Conservation (phyloP, 1,140 invertebrate genomes). For the Physella acuta region DNA sequence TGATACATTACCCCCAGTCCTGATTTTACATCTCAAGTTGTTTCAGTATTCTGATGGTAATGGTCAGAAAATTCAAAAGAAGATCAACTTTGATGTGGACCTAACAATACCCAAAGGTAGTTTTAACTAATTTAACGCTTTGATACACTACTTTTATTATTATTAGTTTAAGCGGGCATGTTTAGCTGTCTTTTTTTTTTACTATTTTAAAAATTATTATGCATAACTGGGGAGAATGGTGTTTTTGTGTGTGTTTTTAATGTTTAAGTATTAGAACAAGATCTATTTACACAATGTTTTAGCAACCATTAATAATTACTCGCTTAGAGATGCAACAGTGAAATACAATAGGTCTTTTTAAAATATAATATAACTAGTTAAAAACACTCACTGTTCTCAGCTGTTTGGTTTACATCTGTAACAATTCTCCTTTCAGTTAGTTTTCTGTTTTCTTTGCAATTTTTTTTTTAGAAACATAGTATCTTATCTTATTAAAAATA, state of each 20-base stretch:
- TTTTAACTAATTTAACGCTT: background rate
- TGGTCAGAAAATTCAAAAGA: constrained; percentile 27
- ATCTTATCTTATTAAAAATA: background rate
- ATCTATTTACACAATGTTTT: too few relatives aligned
- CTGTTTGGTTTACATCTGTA: too few relatives aligned
- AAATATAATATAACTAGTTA: too few relatives aligned
- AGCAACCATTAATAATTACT: too few relatives aligned
- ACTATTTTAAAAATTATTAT: too few relatives aligned
- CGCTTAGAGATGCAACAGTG: too few relatives aligned
- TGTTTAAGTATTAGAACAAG: too few relatives aligned
- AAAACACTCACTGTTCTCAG: too few relatives aligned
- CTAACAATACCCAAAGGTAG: constrained; percentile 22
- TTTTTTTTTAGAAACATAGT: background rate
- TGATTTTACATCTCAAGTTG: constrained; percentile 24
- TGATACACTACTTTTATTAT: constrained; percentile 2
- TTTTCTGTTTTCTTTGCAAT: background rate
- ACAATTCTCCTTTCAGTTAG: background rate
- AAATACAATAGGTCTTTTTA: too few relatives aligned
- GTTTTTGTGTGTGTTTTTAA: too few relatives aligned
- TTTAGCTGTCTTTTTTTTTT: too few relatives aligned
- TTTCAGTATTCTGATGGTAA: constrained; percentile 26
- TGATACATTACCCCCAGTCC: constrained; percentile 22
- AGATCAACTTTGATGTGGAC: constrained; percentile 25
- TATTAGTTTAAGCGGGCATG: constrained; percentile 1
- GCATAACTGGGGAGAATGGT: too few relatives aligned